Conservation (phyloP, 2,888 invertebrate species). For the Drosophila longiperda region DNA sequence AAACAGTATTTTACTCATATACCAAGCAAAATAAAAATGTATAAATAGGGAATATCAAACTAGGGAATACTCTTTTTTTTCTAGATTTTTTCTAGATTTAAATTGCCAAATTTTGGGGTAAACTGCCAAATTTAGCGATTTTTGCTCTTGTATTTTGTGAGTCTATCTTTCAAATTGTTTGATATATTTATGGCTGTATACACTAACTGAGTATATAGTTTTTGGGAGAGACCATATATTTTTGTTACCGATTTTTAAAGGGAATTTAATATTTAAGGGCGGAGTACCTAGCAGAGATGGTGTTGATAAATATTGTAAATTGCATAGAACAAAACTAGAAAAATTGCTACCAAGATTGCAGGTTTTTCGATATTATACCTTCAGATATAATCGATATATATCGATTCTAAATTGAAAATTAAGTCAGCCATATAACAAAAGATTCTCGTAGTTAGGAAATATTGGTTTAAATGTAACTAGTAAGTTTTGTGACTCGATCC, state of each 20-base stretch:
- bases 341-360: neutral
- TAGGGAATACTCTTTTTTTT: neutral
- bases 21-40: neutral
- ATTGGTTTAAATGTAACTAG: too few species aligned
- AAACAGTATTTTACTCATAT: conserved; percentile 32
- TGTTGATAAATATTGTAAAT: neutral
- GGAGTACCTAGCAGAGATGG: neutral
- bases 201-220: neutral
- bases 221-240: neutral
- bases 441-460: too few species aligned
- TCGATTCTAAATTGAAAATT: neutral
- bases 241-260: neutral
- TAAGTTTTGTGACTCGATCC: too few species aligned
- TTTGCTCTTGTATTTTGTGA: neutral
- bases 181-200: neutral
- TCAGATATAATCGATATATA: neutral
- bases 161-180: neutral
- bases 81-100: too few species aligned
- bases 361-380: neutral
- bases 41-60: neutral
- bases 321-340: neutral
- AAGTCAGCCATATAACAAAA: neutral
- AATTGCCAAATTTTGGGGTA: neutral
- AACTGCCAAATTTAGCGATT: neutral
- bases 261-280: neutral